These are phyloP conservation scores for Noctua fimbriata DNA, from an alignment of 2,888 invertebrate genomes.

Conservation along the genomic window DNA sequence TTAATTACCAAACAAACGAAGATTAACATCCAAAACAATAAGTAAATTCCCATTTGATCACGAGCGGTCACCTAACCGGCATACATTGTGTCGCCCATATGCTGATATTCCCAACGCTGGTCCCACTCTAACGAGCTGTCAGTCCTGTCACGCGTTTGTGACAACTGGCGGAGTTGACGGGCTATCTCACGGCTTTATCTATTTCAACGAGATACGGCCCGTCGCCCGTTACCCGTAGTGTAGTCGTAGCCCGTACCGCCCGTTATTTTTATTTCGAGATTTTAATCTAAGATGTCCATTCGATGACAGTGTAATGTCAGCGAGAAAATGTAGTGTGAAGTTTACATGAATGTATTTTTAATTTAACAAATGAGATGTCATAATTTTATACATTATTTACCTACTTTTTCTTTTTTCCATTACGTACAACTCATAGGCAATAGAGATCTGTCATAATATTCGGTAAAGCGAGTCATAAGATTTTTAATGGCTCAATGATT, in stretches of 20 bases:
- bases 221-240: conserved; percentile 43
- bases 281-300: conserved; percentile 71
- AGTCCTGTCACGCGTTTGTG: conserved; percentile 75
- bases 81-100: conserved; percentile 59
- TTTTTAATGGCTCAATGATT: background rate
- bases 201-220: conserved; percentile 66
- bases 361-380: background rate
- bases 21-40: conserved; percentile 34
- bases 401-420: background rate
- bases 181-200: conserved; percentile 72
- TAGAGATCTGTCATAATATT: background rate
- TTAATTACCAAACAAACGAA: conserved; percentile 13
- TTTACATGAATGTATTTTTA: conserved; percentile 28
- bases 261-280: conserved; percentile 75
- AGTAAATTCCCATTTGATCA: conserved; percentile 30
- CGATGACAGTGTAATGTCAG: conserved; percentile 53
- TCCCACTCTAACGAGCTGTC: conserved; percentile 78
- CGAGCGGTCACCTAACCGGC: conserved; percentile 34
- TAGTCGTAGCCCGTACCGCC: conserved; percentile 53
- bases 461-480: background rate
- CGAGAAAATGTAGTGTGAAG: conserved; percentile 41
- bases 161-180: conserved; percentile 71
- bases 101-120: conserved; percentile 68
- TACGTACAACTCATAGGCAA: background rate
- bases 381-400: background rate